These are phyloP conservation scores for Cyprinodon variegatus DNA, from an alignment of 2,113 vertebrate genomes.

Conservation along the genomic window DNA sequence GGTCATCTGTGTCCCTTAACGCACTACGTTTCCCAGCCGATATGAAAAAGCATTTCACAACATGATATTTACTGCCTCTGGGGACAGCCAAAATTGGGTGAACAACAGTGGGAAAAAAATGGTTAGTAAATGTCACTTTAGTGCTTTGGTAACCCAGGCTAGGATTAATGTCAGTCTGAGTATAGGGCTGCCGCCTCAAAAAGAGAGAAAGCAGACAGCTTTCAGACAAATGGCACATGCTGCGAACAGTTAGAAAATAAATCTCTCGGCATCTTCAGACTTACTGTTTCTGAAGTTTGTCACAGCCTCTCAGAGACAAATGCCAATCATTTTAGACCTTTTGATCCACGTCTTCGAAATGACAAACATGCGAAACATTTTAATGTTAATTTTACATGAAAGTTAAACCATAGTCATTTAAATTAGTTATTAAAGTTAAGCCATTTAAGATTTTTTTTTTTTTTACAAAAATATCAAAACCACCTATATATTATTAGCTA, in stretches of 20 bases:
- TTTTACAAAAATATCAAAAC: background rate
- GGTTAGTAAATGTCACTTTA: slow-evolving; percentile 16
- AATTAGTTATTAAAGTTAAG: background rate
- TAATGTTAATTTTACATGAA: background rate
- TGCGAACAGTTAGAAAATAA: slow-evolving; percentile 1
- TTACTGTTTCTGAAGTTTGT: slow-evolving; percentile 10
- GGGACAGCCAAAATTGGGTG: slow-evolving; percentile 1
- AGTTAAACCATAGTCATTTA: background rate
- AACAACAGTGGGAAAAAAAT: background rate
- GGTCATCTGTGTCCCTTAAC: background rate
- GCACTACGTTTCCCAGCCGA: background rate
- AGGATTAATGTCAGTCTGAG: slow-evolving; percentile 23
- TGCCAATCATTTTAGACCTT: background rate
- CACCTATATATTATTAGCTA: background rate
- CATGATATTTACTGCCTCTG: background rate
- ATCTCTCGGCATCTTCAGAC: background rate
- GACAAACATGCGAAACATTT: background rate
- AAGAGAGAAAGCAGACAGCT: slow-evolving; percentile 14
- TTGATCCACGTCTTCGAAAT: background rate
- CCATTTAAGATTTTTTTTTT: background rate
- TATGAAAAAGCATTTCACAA: slow-evolving; percentile 2
- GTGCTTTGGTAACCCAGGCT: slow-evolving; percentile 16
- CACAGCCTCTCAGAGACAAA: background rate
- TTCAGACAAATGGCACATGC: slow-evolving; percentile 6
- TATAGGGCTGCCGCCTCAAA: slow-evolving; percentile 9